A percentile compares a stretch with the other conserved stretches of the same genome.
These are phyloP conservation scores for Netelia fuscicornis DNA, from an alignment of 2,888 invertebrate genomes.

Conservation along the genomic window DNA sequence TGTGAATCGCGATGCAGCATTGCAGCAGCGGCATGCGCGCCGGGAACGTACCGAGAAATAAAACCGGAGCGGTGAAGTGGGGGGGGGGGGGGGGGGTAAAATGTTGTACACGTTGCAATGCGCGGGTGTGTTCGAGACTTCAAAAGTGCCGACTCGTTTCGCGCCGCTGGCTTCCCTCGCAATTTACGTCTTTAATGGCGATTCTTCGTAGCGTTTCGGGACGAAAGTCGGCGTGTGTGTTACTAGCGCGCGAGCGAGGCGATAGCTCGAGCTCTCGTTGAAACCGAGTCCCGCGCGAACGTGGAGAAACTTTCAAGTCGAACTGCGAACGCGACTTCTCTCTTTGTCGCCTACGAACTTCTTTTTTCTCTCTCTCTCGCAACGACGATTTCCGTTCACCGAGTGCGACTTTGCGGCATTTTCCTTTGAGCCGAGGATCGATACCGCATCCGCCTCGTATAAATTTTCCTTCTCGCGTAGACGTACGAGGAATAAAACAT, in stretches of 20 bases:
- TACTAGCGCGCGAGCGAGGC: slow-evolving; percentile 10
- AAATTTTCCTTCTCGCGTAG: too few relatives aligned
- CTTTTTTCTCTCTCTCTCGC: slow-evolving; percentile 31
- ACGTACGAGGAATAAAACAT: too few relatives aligned
- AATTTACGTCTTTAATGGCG: slow-evolving; percentile 67
- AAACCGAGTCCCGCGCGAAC: slow-evolving; percentile 37
- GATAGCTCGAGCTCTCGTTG: slow-evolving; percentile 20
- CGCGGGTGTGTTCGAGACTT: slow-evolving; percentile 49
- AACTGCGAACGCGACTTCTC: slow-evolving; percentile 39
- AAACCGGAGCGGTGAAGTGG: neutral
- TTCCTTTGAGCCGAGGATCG: slow-evolving; percentile 9
- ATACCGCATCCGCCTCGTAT: too few relatives aligned
- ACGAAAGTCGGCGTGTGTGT: slow-evolving; percentile 36
- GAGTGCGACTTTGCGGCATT: slow-evolving; percentile 35
- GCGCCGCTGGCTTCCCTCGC: slow-evolving; percentile 57
- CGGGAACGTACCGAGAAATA: neutral
- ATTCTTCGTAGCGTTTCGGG: slow-evolving; percentile 55
- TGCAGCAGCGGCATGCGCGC: neutral
- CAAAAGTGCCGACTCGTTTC: slow-evolving; percentile 66
- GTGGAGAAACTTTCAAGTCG: slow-evolving; percentile 66
- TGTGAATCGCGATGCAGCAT: neutral
- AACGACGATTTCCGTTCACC: slow-evolving; percentile 44
- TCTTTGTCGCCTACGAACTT: slow-evolving; percentile 23
- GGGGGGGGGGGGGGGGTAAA: neutral
- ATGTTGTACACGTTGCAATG: slow-evolving; percentile 32